Conservation (phyloP, 2,888 invertebrate genomes). For the Hofmannophila pseudospretella region DNA sequence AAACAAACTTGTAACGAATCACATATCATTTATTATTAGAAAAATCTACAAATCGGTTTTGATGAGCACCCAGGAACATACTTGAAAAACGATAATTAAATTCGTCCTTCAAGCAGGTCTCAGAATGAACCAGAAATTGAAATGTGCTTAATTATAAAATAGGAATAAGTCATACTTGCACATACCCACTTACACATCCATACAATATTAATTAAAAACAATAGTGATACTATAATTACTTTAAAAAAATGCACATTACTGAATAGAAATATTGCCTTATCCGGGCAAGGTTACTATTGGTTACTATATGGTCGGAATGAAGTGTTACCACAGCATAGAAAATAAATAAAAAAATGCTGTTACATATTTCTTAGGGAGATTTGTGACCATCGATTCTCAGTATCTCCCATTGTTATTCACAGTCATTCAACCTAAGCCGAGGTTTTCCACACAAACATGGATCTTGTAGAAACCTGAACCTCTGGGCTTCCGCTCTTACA, state of each 20-base stretch:
- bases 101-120: background rate
- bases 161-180: slow-evolving; percentile 11
- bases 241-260: slow-evolving; percentile 6
- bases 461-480: no score
- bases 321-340: background rate
- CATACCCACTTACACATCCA: slow-evolving; percentile 5
- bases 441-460: no score
- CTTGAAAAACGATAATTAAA: background rate
- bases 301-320: no score
- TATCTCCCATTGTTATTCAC: no score
- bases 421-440: no score
- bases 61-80: background rate
- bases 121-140: slow-evolving; percentile 3
- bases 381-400: background rate
- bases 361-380: background rate
- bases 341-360: background rate
- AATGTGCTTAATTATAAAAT: slow-evolving; percentile 10
- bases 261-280: background rate
- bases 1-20: slow-evolving; percentile 11
- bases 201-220: slow-evolving; percentile 5
- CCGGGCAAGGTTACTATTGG: no score
- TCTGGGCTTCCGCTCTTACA: no score
- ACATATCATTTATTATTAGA: slow-evolving; percentile 14
- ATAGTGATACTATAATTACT: background rate
- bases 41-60: slow-evolving; percentile 11